Conservation (phyloP, 1,140 invertebrate genomes). For the Drosophila navojoa region DNA sequence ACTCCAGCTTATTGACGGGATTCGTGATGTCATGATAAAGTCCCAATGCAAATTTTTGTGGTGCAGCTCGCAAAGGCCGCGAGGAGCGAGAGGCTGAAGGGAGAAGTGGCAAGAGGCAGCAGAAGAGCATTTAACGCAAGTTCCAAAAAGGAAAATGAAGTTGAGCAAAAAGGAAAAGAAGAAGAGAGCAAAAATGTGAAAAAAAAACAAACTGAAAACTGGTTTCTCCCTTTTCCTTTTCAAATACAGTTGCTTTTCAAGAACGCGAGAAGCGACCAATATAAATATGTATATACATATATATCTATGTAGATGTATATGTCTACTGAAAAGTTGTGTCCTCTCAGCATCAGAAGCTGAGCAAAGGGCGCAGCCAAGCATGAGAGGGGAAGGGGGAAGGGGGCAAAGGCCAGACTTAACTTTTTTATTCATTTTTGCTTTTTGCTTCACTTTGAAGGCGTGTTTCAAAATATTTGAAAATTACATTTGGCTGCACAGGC, state of each 20-base stretch:
- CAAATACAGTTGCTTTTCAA: conserved; percentile 75
- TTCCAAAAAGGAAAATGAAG: conserved; percentile 72
- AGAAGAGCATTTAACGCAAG: conserved; percentile 39
- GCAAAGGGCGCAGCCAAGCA: conserved; percentile 18
- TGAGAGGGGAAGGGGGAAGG: neutral
- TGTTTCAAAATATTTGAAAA: conserved; percentile 61
- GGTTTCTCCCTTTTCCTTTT: conserved; percentile 82
- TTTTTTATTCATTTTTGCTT: neutral
- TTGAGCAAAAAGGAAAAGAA: conserved; percentile 27
- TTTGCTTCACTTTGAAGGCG: conserved; percentile 34
- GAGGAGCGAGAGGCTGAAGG: neutral
- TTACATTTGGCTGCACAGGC: conserved; percentile 28
- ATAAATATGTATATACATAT: neutral
- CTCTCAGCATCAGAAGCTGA: neutral
- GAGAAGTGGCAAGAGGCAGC: conserved; percentile 10
- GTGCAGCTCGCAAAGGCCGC: neutral
- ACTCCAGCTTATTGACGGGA: neutral
- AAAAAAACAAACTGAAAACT: conserved; percentile 71
- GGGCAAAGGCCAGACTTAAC: conserved; percentile 23
- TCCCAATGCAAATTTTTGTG: conserved; percentile 20
- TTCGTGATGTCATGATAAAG: conserved; percentile 30
- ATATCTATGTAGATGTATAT: neutral
- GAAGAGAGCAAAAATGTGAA: conserved; percentile 8
- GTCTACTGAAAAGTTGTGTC: neutral
- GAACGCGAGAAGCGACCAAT: conserved; percentile 15